Evolutionary conservation across 2,113 vertebrate species (phyloP).

Genomic region (Stercorarius parasiticus): DNA sequence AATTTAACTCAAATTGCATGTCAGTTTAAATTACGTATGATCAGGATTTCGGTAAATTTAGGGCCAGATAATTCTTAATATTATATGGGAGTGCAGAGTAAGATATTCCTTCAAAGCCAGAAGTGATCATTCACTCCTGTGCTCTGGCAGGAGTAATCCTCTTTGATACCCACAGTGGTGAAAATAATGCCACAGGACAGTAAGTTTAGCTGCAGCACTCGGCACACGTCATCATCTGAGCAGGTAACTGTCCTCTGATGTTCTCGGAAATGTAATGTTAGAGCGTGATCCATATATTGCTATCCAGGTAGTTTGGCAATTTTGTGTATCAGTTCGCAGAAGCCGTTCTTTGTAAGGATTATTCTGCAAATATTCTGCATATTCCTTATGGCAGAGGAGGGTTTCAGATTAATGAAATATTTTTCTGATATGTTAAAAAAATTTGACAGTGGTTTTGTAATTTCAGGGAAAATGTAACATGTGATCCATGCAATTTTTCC

Average conservation of each 20-base stretch:
- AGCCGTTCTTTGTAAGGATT: not conserved
- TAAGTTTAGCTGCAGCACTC: not conserved
- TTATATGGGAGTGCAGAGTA: not conserved
- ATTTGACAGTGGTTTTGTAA: not conserved
- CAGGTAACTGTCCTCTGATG: not conserved
- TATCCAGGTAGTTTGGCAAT: not conserved
- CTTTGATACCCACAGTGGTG: not conserved
- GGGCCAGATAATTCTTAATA: not conserved
- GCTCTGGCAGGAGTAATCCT: not conserved
- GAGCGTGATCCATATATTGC: not conserved
- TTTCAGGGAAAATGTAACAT: not conserved
- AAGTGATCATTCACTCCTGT: not conserved
- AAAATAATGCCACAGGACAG: not conserved
- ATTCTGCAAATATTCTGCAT: not conserved
- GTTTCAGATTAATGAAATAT: not conserved
- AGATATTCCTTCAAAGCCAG: not conserved
- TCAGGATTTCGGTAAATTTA: not conserved
- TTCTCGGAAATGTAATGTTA: not conserved
- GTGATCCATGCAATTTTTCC: not conserved
- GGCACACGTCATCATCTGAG: not conserved
- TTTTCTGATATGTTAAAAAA: not conserved
- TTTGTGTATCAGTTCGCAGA: not conserved
- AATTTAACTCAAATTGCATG: conserved; percentile 38
- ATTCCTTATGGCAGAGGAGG: not conserved
- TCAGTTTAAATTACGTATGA: not conserved